These are phyloP conservation scores for Narcine bancroftii DNA, from an alignment of 2,113 vertebrate species.

Conservation along the genomic window DNA sequence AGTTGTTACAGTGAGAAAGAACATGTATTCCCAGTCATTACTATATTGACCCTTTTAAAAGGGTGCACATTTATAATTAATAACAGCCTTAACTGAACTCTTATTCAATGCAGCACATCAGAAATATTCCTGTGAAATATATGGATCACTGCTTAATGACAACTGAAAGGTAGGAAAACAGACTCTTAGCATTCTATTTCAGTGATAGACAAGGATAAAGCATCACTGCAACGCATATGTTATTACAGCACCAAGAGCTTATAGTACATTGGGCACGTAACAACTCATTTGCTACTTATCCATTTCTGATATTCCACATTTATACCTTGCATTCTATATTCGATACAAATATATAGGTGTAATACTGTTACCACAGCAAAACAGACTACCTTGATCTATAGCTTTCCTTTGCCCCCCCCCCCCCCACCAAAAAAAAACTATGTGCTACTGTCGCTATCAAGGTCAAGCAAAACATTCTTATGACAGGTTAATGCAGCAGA, in stretches of 20 bases:
- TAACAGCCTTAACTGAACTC: conserved; percentile 15
- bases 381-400: not conserved
- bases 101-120: not conserved
- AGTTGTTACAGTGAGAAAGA: not conserved
- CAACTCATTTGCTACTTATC: not conserved
- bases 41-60: not conserved
- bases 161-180: not conserved
- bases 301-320: not conserved
- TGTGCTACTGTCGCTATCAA: not conserved
- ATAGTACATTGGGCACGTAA: not conserved
- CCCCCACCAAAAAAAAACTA: not conserved
- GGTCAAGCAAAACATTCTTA: conserved; percentile 27
- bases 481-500: conserved; percentile 30
- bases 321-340: not conserved
- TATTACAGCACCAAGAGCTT: not conserved
- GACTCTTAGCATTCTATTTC: not conserved
- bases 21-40: not conserved
- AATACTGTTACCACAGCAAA: not conserved
- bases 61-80: conserved; percentile 20
- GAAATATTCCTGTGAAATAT: not conserved
- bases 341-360: not conserved
- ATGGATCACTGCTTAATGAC: not conserved
- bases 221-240: not conserved
- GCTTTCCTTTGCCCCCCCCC: too few species aligned
- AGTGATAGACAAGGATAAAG: not conserved